phyloP scores from a whole-genome alignment of 2,797 vertebrate genomes.

The Brachyrhaphis roseni region DNA sequence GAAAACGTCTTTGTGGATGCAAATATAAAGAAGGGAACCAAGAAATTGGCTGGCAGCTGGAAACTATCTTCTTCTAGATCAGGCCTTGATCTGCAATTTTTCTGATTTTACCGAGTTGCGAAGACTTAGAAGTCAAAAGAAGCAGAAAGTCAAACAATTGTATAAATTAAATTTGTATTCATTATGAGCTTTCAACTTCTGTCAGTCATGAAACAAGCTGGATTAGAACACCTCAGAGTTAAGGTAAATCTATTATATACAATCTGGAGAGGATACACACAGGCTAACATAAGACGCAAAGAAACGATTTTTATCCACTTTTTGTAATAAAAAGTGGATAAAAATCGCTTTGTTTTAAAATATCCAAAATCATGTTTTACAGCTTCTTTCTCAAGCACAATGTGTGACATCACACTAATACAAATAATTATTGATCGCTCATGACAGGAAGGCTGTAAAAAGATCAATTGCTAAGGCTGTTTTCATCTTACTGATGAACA shows the following conservation, averaged over 20 bases:
- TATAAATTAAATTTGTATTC: not conserved
- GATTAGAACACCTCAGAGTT: not conserved
- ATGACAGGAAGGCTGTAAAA: not conserved
- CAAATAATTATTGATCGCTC: not conserved
- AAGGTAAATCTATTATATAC: not conserved
- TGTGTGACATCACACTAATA: not conserved
- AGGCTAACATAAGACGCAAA: not conserved
- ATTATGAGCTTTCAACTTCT: not conserved
- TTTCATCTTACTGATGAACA: not conserved
- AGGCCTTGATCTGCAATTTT: no score
- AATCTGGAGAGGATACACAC: not conserved
- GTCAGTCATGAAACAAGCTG: not conserved
- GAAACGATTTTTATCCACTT: not conserved
- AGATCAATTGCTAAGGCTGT: not conserved
- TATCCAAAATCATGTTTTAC: not conserved
- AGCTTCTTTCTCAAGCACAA: not conserved
- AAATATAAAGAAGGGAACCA: not conserved
- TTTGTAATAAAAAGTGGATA: no score
- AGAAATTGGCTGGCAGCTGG: not conserved
- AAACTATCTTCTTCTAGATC: not conserved
- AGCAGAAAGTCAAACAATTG: not conserved
- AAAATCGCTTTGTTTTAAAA: not conserved
- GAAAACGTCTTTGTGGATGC: slow-evolving; percentile 15
- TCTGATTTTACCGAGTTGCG: not conserved
- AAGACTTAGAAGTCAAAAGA: not conserved